Evolutionary conservation across 2,113 vertebrate species (phyloP), one percentile per base, ranked within the genome.

Genomic region (Phalacrocorax aristotelis): DNA sequence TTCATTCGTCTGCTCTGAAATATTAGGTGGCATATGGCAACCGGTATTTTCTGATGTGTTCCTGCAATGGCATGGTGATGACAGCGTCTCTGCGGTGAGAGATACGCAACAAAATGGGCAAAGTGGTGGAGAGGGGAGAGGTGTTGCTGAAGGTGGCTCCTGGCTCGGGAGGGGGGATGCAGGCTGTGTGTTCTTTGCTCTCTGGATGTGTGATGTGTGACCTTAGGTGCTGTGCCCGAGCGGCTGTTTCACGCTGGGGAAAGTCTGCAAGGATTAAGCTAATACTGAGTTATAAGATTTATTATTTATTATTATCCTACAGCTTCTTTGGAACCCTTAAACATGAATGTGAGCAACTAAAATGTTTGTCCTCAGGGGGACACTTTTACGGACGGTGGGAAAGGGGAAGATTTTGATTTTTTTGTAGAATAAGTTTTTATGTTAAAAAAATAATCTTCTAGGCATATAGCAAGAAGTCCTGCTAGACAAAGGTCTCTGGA

Each of bases 1-100:
- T 58, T 95, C 90, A 51, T 95, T 96, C 58, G 9, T 89, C 62
- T 83, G 83, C 87, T 87, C 89, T 66, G 86, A 72, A 94, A 81
- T 58, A 66, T 38, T 10, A 4, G 87, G 48, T 82, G 68, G 93
- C 93, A 79, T 75, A 68, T 86, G 80, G 83, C n/a, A 49, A 17
- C 22, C 34, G 70, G 69, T 32, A 34, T 60, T 64, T 79, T 84
- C 89, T 86, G 81, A 57, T n/a, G 4, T 2, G 3, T 13, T 46
- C 49, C 52, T 88, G 79, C 62, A 36, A 13, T 9, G 49, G 52
- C 66, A 46, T 1, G 6, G 2, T 7, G 64, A 14, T 32, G 22
- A 25, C 38, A 60, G 90, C 36, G 34, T 44, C 8, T 64, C 26
- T 58, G 60, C 17, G 83, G 54, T 9, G 64, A 70, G 34, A 30